phyloP scores from a whole-genome alignment of 2,888 invertebrate species.

The Tigriopus californicus region DNA sequence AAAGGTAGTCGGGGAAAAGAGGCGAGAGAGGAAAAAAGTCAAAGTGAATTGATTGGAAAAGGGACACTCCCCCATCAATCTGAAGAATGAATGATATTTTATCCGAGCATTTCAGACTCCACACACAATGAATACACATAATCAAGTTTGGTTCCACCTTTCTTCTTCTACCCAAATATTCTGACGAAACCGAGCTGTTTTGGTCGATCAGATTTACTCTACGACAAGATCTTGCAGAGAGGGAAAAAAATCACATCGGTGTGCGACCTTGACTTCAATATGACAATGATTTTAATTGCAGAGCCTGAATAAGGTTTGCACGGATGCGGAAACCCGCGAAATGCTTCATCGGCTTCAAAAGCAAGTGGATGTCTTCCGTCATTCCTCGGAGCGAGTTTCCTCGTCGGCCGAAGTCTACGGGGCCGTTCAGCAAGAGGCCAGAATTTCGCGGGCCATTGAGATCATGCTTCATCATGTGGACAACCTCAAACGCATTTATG shows the following conservation, averaged over 20 bases:
- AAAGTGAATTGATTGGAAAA: neutral
- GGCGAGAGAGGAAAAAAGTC: too few relatives aligned
- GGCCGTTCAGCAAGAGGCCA: conserved; percentile 38
- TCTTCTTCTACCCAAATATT: too few relatives aligned
- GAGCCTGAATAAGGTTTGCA: conserved; percentile 32
- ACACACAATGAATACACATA: too few relatives aligned
- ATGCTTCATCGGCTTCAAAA: conserved; percentile 33
- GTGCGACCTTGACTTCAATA: neutral
- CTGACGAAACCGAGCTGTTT: too few relatives aligned
- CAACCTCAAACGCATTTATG: conserved; percentile 35
- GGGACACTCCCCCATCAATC: neutral
- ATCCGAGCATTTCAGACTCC: too few relatives aligned
- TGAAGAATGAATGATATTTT: too few relatives aligned
- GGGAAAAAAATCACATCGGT: too few relatives aligned
- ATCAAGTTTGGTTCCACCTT: too few relatives aligned
- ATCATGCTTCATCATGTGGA: conserved; percentile 40
- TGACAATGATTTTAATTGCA: conserved; percentile 20
- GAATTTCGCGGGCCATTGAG: conserved; percentile 36
- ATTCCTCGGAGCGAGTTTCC: conserved; percentile 29
- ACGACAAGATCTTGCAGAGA: too few relatives aligned
- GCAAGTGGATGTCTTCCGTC: conserved; percentile 32
- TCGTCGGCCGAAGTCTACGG: conserved; percentile 32
- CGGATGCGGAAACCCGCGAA: conserved; percentile 34
- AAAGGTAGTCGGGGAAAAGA: too few relatives aligned
- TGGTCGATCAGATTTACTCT: too few relatives aligned